A percentile compares a stretch with the other conserved stretches of the same genome.
Evolutionary conservation across 1,140 invertebrate species (phyloP).

Genomic region (Acromyrmex echinatior): DNA sequence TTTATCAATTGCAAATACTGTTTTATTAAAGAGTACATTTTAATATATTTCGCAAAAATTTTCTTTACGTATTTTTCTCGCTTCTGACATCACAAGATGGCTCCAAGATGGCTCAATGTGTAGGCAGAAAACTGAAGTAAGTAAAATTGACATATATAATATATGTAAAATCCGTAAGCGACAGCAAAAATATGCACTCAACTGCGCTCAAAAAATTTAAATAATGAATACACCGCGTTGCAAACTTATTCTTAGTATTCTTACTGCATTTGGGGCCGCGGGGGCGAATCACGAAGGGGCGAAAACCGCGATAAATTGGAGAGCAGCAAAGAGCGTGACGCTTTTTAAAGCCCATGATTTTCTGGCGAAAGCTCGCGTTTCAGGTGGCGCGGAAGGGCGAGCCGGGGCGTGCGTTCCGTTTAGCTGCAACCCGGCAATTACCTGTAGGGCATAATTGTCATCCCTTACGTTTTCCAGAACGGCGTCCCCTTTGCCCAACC

Average conservation of each 20-base stretch:
- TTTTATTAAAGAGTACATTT: too few species aligned
- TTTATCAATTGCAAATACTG: too few species aligned
- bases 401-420: conserved; percentile 77
- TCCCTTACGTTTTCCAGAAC: conserved; percentile 83
- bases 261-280: background rate
- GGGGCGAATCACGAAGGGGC: background rate
- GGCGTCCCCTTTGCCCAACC: conserved; percentile 62
- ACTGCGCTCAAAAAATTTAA: background rate
- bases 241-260: background rate
- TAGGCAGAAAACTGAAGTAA: background rate
- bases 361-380: conserved; percentile 80
- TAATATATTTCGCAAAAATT: too few species aligned
- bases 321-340: conserved; percentile 73
- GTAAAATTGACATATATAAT: background rate
- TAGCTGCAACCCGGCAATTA: conserved; percentile 84
- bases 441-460: conserved; percentile 86
- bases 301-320: conserved; percentile 71
- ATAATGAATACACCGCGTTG: conserved; percentile 11
- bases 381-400: conserved; percentile 68
- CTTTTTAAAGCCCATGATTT: conserved; percentile 82
- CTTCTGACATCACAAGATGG: too few species aligned
- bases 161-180: background rate
- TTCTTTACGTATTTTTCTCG: too few species aligned
- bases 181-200: background rate
- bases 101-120: too few species aligned